These are phyloP conservation scores for Cricetomys ansorgei DNA, from an alignment of 2,113 vertebrate species.

Conservation along the genomic window DNA sequence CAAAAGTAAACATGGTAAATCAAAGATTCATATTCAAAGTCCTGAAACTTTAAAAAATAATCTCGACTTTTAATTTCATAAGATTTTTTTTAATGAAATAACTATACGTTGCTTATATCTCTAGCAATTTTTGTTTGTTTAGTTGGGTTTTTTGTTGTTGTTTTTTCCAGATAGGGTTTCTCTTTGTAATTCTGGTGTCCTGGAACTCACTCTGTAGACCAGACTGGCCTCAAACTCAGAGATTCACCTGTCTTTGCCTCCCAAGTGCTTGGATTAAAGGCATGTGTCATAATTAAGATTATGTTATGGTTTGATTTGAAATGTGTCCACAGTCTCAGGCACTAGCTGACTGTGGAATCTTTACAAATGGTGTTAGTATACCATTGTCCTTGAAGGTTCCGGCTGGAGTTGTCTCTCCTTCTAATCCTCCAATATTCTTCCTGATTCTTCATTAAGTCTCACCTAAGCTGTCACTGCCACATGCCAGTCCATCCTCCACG, in stretches of 20 bases:
- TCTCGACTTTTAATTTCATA: neutral
- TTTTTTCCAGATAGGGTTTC: neutral
- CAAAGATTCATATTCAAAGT: conserved; percentile 3
- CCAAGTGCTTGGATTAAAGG: no score
- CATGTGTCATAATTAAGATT: neutral
- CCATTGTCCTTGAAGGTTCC: neutral
- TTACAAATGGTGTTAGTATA: neutral
- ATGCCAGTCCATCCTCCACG: neutral
- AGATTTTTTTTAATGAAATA: conserved; percentile 34
- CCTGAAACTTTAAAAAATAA: neutral
- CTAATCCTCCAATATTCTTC: neutral
- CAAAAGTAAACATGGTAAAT: conserved; percentile 1
- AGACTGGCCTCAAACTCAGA: no score
- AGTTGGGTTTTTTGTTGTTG: no score
- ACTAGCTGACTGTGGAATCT: neutral
- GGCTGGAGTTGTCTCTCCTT: neutral
- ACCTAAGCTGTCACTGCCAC: neutral
- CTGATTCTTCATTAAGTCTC: neutral
- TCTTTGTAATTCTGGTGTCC: no score
- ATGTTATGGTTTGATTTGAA: neutral
- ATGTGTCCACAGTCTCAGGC: neutral
- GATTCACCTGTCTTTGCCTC: no score
- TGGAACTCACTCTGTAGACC: no score
- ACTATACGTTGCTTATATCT: neutral
- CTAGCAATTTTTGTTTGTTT: neutral